Conservation (phyloP, 2,113 vertebrate genomes). For the Barnardius zonarius region DNA sequence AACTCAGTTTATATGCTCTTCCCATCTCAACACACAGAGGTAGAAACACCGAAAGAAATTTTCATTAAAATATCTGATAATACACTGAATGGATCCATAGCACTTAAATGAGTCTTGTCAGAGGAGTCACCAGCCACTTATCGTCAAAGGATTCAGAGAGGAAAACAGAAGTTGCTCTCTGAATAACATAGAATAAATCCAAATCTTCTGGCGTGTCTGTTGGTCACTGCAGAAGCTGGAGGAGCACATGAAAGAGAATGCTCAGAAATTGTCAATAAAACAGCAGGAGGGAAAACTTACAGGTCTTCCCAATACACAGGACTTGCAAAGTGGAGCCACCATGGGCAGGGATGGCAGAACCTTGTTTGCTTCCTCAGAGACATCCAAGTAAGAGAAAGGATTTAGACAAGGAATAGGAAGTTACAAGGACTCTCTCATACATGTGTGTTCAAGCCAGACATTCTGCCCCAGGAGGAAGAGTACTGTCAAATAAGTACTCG, state of each 20-base stretch:
- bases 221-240: neutral
- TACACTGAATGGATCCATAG: neutral
- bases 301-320: neutral
- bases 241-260: neutral
- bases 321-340: neutral
- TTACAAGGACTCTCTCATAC: neutral
- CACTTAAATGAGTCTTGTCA: neutral
- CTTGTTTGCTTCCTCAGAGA: neutral
- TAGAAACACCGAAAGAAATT: neutral
- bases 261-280: neutral
- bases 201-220: neutral
- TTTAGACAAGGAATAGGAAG: neutral
- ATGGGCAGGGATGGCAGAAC: neutral
- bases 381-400: neutral
- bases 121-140: neutral
- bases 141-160: neutral
- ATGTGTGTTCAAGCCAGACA: neutral
- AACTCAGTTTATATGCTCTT: neutral
- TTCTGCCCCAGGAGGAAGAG: neutral
- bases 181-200: neutral
- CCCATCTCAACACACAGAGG: neutral
- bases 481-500: slow-evolving; percentile 36
- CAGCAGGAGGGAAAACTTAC: neutral
- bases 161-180: neutral
- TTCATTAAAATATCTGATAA: neutral